Evolutionary conservation across 2,113 vertebrate species (phyloP).

Genomic region (Regulus satrapa): DNA sequence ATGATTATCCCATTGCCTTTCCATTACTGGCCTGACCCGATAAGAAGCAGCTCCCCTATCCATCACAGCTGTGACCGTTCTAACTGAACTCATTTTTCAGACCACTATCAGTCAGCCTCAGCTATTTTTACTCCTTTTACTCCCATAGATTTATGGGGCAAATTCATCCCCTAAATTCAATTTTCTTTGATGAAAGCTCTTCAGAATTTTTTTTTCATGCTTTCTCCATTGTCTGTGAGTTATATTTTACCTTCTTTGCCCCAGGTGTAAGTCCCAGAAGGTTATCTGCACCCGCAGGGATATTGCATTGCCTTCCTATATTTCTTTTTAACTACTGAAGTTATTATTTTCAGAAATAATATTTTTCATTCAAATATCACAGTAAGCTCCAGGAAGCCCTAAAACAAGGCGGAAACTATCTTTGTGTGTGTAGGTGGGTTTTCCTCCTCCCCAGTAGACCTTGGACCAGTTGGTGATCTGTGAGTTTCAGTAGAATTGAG

Average conservation of each 20-base stretch:
- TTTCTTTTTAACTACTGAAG: constrained; percentile 5
- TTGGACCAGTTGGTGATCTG: background rate
- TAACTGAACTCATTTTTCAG: constrained; percentile 66
- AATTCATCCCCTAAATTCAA: constrained; percentile 62
- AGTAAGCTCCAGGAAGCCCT: background rate
- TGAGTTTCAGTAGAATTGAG: background rate
- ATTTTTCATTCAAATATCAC: constrained; percentile 30
- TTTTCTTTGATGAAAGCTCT: constrained; percentile 63
- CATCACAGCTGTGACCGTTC: constrained; percentile 31
- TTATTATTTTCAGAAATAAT: constrained; percentile 25
- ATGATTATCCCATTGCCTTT: constrained; percentile 62
- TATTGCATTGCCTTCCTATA: background rate
- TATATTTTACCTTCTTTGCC: constrained; percentile 38
- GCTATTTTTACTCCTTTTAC: constrained; percentile 68
- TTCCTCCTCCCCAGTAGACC: background rate
- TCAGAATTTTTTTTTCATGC: background rate
- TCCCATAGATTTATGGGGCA: constrained; percentile 59
- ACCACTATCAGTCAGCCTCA: constrained; percentile 43
- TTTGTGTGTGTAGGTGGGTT: background rate
- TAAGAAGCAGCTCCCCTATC: constrained; percentile 52
- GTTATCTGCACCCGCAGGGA: constrained; percentile 46
- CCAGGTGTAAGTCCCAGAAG: constrained; percentile 15
- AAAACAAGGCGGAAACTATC: background rate
- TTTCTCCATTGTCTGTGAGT: constrained; percentile 38
- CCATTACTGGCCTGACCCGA: constrained; percentile 64